phyloP scores from a whole-genome alignment of 1,140 invertebrate genomes.

The Macrostomum lignano region DNA sequence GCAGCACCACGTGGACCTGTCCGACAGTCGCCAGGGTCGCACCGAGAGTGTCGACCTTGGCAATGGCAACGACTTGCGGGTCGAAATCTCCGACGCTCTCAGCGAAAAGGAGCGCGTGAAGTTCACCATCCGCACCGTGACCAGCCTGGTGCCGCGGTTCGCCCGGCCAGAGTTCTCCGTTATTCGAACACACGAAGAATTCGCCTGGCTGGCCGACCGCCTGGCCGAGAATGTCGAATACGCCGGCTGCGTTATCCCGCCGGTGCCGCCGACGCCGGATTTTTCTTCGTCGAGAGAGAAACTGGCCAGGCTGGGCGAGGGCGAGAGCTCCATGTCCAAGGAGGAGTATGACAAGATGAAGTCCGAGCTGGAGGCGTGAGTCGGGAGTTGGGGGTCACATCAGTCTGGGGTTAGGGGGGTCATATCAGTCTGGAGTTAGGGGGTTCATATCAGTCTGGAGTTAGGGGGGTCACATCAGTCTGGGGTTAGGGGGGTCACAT shows the following conservation, averaged over 20 bases:
- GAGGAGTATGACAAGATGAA: conserved; percentile 99
- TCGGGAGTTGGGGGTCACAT: conserved; percentile 9
- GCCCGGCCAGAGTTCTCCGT: conserved; percentile 72
- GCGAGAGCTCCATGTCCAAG: conserved; percentile 86
- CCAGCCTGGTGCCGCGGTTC: conserved; percentile 67
- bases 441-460: no score
- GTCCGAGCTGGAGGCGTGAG: conserved; percentile 86
- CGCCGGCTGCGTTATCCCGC: conserved; percentile 93
- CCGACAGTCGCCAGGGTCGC: no score
- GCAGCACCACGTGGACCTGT: no score
- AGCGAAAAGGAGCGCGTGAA: conserved; percentile 98
- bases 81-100: conserved; percentile 93
- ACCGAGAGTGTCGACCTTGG: no score
- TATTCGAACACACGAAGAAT: conserved; percentile 90
- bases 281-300: conserved; percentile 96
- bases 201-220: conserved; percentile 87
- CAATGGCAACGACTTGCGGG: no score
- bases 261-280: conserved; percentile 78
- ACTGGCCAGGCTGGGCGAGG: conserved; percentile 76
- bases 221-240: conserved; percentile 92
- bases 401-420: no score
- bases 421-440: no score
- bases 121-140: conserved; percentile 94
- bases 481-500: no score
- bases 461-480: no score